Base-by-base conservation (phyloP, 1,140 invertebrate species). In the Hylaeus volcanicus region DNA sequence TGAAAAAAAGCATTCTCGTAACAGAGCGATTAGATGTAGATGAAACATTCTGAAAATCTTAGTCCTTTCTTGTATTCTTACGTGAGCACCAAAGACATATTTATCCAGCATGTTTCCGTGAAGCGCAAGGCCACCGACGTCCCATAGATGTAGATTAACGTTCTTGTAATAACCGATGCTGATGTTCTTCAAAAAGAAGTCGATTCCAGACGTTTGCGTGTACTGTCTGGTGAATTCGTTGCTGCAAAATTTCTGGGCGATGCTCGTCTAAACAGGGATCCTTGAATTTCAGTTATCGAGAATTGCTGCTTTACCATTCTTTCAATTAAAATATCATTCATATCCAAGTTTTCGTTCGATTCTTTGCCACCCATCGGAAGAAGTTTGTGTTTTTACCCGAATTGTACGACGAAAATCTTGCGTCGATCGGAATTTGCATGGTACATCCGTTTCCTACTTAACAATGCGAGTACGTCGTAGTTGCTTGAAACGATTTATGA, bases 61-160 rank as follows among this genome's bases (percentile, higher is more conserved):
- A 9, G 5, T 51, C 1, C 9, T 51, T 48, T 14, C 41, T 0
- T 26, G 11, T 60, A 37, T 26, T 89, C 94, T 94, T 94, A 98
- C 97, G 94, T 98, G 94, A 65, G 96, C 95, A 78, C 95, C 96
- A 91, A 95, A 97, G 43, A 98, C 91, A 90, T 98, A 98, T 92
- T 98, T 98, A 72, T 96, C 95, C n/a, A 98, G 91, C 96, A 98
- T 97, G 64, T 94, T 93, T 12, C 96, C 96, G 68, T 94, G 94
- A 26, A 97, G 90, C 43, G 97, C 95, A 58, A 96, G 94, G 9
- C 97, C 97, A 45, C 97, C 96, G 70, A 98, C 95, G 90, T 98
- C 98, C 95, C 97, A 98, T 26, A 98, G 93, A 91, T 97, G 95
- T 43, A 98, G 90, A 64, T 95, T 95, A 37, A 96, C 95, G 89